These are phyloP conservation scores for Tanytarsus gracilentus DNA, from an alignment of 2,888 invertebrate genomes.

Conservation along the genomic window DNA sequence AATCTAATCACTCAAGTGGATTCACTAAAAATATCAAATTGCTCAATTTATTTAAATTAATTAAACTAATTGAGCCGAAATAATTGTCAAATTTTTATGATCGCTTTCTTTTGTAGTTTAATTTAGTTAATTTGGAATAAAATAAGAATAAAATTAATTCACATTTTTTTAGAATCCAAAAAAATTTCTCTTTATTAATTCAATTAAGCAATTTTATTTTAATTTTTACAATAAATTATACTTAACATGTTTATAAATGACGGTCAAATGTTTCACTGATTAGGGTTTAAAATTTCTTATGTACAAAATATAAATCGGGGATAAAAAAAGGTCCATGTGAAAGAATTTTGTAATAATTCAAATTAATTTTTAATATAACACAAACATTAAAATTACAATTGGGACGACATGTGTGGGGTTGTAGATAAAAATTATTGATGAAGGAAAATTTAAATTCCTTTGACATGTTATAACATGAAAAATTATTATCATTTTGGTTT, in stretches of 20 bases:
- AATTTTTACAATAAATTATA: not conserved
- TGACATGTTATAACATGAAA: not conserved
- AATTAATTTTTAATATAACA: too few species aligned
- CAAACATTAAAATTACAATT: too few species aligned
- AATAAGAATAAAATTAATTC: not conserved
- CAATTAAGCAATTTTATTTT: not conserved
- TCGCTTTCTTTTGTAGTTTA: too few species aligned
- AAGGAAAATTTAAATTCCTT: too few species aligned
- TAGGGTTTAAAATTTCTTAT: too few species aligned
- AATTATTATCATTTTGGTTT: not conserved
- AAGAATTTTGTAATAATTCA: too few species aligned
- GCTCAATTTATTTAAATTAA: not conserved
- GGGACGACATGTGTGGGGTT: too few species aligned
- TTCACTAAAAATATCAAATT: not conserved
- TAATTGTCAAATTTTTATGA: too few species aligned
- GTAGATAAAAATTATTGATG: not conserved
- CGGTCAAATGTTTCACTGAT: constrained; percentile 1
- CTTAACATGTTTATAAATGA: not conserved
- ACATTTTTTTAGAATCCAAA: not conserved
- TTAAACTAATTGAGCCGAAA: too few species aligned
- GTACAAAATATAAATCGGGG: too few species aligned
- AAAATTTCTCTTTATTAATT: not conserved
- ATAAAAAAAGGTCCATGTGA: too few species aligned
- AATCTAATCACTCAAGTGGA: not conserved
- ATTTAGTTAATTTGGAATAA: too few species aligned